Conservation (phyloP, 2,888 invertebrate species). For the Amblyjoppa fuscipennis region DNA sequence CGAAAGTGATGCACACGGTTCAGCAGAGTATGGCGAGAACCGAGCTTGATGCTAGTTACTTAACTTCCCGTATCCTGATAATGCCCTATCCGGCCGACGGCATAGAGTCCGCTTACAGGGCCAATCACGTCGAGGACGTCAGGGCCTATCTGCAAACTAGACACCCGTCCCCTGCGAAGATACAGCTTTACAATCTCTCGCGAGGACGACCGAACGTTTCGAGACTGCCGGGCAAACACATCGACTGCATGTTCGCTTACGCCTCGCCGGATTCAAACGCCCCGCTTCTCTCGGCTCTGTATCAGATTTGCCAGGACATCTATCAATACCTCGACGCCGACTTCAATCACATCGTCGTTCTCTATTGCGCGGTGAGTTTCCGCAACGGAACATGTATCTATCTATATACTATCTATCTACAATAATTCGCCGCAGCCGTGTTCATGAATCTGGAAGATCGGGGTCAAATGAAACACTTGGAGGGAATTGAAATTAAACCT, state of each 20-base stretch:
- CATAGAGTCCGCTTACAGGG: slow-evolving; percentile 95
- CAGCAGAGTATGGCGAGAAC: slow-evolving; percentile 95
- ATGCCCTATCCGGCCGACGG: slow-evolving; percentile 99
- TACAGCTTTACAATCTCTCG: slow-evolving; percentile 94
- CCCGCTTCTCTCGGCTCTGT: slow-evolving; percentile 92
- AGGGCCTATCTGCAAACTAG: slow-evolving; percentile 92
- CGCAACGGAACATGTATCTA: too few relatives aligned
- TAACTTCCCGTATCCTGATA: slow-evolving; percentile 95
- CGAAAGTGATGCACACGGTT: slow-evolving; percentile 98
- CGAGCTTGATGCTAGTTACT: slow-evolving; percentile 96
- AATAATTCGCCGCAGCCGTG: too few relatives aligned
- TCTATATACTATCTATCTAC: too few relatives aligned
- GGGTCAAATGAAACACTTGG: too few relatives aligned
- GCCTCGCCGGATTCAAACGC: slow-evolving; percentile 89
- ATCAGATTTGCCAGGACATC: slow-evolving; percentile 94
- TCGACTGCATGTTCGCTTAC: slow-evolving; percentile 89
- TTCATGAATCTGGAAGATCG: too few relatives aligned
- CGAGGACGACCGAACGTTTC: slow-evolving; percentile 86
- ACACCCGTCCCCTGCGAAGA: slow-evolving; percentile 90
- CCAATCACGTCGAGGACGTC: slow-evolving; percentile 97
- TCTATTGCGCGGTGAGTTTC: slow-evolving; percentile 90
- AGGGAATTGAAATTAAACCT: too few relatives aligned
- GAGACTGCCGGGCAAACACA: slow-evolving; percentile 88
- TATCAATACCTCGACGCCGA: slow-evolving; percentile 94
- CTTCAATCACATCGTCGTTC: slow-evolving; percentile 92